These are phyloP conservation scores for Lepidochrysops patricia DNA, from an alignment of 2,888 invertebrate genomes.

Conservation along the genomic window DNA sequence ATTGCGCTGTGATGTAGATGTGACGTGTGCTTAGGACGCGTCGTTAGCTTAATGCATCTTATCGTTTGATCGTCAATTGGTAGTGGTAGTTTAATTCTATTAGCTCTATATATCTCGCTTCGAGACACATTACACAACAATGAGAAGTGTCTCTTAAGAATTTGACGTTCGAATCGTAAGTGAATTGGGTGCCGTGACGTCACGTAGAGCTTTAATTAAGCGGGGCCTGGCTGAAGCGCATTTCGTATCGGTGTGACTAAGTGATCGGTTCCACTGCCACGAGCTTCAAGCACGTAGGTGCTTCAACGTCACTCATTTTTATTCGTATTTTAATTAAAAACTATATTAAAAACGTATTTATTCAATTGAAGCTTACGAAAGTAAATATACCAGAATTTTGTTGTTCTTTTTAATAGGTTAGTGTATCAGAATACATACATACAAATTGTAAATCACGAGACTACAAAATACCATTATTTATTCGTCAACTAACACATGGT, in stretches of 20 bases:
- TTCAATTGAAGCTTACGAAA: too few species aligned
- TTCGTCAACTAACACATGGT: not conserved
- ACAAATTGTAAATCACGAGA: not conserved
- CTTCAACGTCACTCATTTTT: slow-evolving; percentile 46
- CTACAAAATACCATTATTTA: not conserved
- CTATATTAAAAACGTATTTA: not conserved
- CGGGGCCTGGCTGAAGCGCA: slow-evolving; percentile 54
- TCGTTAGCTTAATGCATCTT: slow-evolving; percentile 14
- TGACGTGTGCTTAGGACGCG: slow-evolving; percentile 10
- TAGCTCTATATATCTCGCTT: slow-evolving; percentile 33
- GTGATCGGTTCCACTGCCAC: slow-evolving; percentile 60
- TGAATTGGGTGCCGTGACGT: slow-evolving; percentile 50
- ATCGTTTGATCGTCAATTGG: slow-evolving; percentile 19
- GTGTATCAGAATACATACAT: not conserved
- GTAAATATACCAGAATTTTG: too few species aligned
- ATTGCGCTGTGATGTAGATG: slow-evolving; percentile 11
- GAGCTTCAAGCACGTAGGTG: slow-evolving; percentile 58
- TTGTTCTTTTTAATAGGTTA: too few species aligned
- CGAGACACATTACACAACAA: slow-evolving; percentile 46
- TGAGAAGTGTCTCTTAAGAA: slow-evolving; percentile 49
- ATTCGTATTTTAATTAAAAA: slow-evolving; percentile 23
- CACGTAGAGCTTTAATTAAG: slow-evolving; percentile 68
- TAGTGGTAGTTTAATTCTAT: slow-evolving; percentile 44
- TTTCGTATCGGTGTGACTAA: slow-evolving; percentile 63
- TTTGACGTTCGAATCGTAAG: slow-evolving; percentile 39